These are phyloP conservation scores for Cylloceria caligata DNA, from an alignment of 2,888 invertebrate species.

Conservation along the genomic window DNA sequence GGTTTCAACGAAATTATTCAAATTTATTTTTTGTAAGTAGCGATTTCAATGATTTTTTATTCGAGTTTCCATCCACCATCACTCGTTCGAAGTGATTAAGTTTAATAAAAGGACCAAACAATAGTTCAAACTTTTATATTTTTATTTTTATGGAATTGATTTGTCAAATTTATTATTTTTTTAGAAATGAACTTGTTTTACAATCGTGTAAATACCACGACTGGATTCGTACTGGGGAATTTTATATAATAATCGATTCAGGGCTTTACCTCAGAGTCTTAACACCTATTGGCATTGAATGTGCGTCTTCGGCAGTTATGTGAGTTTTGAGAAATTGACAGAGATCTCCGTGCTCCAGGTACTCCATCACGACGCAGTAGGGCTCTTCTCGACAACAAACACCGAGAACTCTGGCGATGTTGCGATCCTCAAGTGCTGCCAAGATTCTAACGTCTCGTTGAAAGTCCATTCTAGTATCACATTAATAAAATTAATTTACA, in stretches of 20 bases:
- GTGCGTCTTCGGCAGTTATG: constrained; percentile 87
- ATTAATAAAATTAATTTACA: constrained; percentile 23
- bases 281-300: constrained; percentile 86
- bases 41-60: too few species aligned
- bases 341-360: constrained; percentile 93
- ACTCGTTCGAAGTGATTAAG: too few species aligned
- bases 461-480: constrained; percentile 89
- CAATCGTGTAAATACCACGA: neutral
- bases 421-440: constrained; percentile 92
- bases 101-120: too few species aligned
- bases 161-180: too few species aligned
- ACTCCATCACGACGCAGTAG: constrained; percentile 93
- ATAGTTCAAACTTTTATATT: too few species aligned
- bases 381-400: constrained; percentile 91
- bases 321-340: constrained; percentile 92
- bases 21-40: too few species aligned
- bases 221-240: neutral
- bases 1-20: too few species aligned
- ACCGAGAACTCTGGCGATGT: constrained; percentile 91
- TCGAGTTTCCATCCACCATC: too few species aligned
- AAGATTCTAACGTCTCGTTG: constrained; percentile 94
- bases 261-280: constrained; percentile 87
- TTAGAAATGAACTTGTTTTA: neutral
- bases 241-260: neutral
- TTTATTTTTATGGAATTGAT: too few species aligned